phyloP scores from a whole-genome alignment of 2,888 invertebrate genomes.

The Anthophora plumipes region DNA sequence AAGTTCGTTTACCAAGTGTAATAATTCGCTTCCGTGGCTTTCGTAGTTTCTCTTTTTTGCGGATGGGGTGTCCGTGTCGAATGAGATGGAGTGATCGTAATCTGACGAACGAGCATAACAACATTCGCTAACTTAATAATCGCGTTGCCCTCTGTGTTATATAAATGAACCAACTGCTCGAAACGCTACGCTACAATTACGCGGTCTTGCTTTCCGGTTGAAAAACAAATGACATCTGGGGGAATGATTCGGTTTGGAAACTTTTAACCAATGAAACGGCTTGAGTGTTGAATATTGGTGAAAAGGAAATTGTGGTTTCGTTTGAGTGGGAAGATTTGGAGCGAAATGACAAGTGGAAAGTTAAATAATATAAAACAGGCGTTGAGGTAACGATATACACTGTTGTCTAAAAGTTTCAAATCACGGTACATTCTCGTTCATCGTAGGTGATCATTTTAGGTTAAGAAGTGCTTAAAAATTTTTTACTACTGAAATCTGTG shows the following conservation, averaged over 20 bases:
- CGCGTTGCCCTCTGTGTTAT: slow-evolving; percentile 26
- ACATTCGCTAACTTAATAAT: slow-evolving; percentile 44
- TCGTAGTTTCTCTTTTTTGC: slow-evolving; percentile 49
- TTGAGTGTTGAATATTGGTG: background rate
- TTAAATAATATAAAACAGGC: too few relatives aligned
- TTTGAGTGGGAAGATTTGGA: background rate
- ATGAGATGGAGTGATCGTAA: slow-evolving; percentile 44
- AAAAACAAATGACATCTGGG: background rate
- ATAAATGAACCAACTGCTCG: slow-evolving; percentile 33
- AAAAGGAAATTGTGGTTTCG: background rate
- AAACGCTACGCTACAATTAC: background rate
- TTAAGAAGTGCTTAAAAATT: too few relatives aligned
- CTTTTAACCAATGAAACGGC: background rate
- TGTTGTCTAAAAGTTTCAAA: too few relatives aligned
- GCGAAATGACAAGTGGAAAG: too few relatives aligned
- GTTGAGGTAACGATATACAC: too few relatives aligned
- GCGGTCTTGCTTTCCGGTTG: background rate
- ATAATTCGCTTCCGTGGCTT: slow-evolving; percentile 52
- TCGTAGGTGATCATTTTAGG: too few relatives aligned
- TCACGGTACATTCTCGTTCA: too few relatives aligned
- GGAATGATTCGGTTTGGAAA: background rate
- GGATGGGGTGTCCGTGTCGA: background rate
- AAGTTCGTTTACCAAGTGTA: slow-evolving; percentile 51
- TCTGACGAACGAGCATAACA: slow-evolving; percentile 50
- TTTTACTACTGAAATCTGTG: too few relatives aligned